These are phyloP conservation scores for Clepsis dumicolana DNA, from an alignment of 2,888 invertebrate genomes.

Conservation along the genomic window DNA sequence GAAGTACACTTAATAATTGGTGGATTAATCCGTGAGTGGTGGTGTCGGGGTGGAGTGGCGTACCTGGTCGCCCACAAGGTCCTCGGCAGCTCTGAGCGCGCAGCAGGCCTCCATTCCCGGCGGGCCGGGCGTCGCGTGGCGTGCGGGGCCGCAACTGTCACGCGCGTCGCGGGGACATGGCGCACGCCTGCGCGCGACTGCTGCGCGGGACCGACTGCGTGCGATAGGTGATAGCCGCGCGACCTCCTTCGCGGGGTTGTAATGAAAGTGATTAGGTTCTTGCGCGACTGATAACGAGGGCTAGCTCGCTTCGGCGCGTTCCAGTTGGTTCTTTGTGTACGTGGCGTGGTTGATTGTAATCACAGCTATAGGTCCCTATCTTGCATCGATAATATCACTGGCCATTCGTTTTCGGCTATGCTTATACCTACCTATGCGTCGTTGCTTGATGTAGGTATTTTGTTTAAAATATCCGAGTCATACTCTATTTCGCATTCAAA, in stretches of 20 bases:
- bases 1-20: constrained; percentile 9
- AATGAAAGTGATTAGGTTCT: constrained; percentile 82
- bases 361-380: constrained; percentile 16
- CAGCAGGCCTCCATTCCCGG: constrained; percentile 84
- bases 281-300: constrained; percentile 81
- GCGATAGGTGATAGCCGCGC: constrained; percentile 67
- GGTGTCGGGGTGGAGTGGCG: constrained; percentile 45
- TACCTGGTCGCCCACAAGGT: constrained; percentile 84
- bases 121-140: constrained; percentile 63
- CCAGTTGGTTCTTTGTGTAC: constrained; percentile 43
- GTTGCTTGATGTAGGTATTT: neutral
- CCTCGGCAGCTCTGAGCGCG: constrained; percentile 79
- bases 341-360: constrained; percentile 39
- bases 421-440: neutral
- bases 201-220: constrained; percentile 68
- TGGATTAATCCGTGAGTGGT: constrained; percentile 5
- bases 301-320: constrained; percentile 50
- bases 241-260: constrained; percentile 80
- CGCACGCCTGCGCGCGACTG: constrained; percentile 64
- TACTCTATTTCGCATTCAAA: neutral
- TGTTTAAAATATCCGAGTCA: neutral
- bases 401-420: neutral
- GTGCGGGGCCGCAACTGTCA: constrained; percentile 38
- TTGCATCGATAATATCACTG: constrained; percentile 5
- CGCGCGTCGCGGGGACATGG: constrained; percentile 43